A percentile compares a stretch with the other conserved stretches of the same genome.
Conservation (phyloP, 2,113 vertebrate species). For the Engystomops pustulosus region DNA sequence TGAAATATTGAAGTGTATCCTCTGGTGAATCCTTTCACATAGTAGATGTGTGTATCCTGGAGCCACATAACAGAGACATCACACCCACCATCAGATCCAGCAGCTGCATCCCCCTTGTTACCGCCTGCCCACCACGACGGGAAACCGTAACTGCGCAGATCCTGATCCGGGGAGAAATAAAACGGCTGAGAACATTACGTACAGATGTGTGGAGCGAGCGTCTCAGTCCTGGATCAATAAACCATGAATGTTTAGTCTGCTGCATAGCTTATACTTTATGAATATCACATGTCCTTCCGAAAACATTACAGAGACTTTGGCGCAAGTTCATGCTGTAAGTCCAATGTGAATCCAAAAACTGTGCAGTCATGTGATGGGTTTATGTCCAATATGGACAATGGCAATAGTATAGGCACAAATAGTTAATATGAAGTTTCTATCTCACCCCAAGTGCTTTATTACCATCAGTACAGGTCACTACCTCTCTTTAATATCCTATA, state of each 20-base stretch:
- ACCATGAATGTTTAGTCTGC: neutral
- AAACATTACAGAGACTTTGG: neutral
- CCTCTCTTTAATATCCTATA: no score
- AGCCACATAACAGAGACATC: neutral
- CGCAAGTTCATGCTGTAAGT: neutral
- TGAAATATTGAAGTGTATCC: slow-evolving; percentile 19
- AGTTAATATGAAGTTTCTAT: no score
- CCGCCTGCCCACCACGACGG: neutral
- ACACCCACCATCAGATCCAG: neutral
- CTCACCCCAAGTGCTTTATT: no score
- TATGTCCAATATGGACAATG: no score
- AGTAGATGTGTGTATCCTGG: neutral
- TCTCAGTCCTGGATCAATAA: neutral
- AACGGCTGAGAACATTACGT: slow-evolving; percentile 1
- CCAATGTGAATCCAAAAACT: no score
- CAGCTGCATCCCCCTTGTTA: neutral
- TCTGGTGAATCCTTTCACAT: neutral
- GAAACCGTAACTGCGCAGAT: neutral
- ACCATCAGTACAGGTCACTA: no score
- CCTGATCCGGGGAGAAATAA: neutral
- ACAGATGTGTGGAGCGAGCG: neutral
- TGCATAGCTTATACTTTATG: neutral
- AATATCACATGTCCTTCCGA: neutral
- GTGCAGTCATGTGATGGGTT: no score
- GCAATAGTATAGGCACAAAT: no score